Evolutionary conservation across 2,888 invertebrate genomes (phyloP).

Genomic region (Sphaerophoria taeniata): DNA sequence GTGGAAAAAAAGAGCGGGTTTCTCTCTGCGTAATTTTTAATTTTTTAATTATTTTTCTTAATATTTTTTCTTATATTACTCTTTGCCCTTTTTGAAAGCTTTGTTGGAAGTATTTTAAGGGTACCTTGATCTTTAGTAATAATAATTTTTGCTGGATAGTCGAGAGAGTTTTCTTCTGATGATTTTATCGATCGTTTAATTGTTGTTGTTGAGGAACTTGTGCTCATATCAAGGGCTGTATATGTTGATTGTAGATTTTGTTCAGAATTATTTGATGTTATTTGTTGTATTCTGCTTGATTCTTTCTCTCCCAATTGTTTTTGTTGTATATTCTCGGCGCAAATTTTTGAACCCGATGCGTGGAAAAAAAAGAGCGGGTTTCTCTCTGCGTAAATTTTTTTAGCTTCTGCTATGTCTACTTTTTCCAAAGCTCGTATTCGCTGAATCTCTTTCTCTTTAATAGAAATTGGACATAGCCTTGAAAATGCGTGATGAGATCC

Average conservation of each 20-base stretch:
- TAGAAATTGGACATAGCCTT: constrained; percentile 2
- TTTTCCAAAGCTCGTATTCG: constrained; percentile 4
- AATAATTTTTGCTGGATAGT: no score
- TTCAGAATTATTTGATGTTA: no score
- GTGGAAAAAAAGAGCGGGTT: not conserved
- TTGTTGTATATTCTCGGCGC: not conserved
- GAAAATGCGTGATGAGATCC: constrained; percentile 9
- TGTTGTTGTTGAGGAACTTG: no score
- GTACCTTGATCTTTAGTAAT: no score
- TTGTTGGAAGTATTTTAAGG: no score
- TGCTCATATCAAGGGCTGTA: no score
- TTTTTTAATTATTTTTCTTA: no score
- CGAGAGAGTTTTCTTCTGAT: no score
- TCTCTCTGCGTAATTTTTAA: constrained; percentile 6
- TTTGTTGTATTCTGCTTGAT: not conserved
- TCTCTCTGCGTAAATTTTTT: constrained; percentile 4
- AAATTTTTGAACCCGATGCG: not conserved
- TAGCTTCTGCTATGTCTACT: constrained; percentile 23
- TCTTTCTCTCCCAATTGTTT: not conserved
- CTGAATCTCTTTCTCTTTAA: constrained; percentile 19
- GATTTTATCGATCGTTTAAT: no score
- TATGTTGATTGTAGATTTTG: no score
- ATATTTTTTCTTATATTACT: no score
- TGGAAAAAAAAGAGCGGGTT: not conserved
- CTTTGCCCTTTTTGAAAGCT: no score